Percentiles rank a stretch among this genome's conserved stretches.
phyloP scores from a whole-genome alignment of 2,113 vertebrate genomes.

The Romanogobio albipinnatus region DNA sequence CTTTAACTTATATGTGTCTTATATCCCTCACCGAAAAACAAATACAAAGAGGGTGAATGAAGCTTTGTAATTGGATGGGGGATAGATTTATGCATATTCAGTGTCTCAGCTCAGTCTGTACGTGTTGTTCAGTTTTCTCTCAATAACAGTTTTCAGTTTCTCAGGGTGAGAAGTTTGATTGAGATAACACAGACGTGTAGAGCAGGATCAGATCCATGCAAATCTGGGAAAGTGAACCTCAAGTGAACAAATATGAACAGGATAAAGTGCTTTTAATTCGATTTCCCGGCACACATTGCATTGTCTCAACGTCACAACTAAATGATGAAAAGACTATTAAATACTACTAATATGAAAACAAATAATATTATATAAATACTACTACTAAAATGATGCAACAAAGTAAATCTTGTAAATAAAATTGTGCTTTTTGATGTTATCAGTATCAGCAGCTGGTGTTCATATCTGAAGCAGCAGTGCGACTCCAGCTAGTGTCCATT shows the following conservation, averaged over 20 bases:
- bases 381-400: too few relatives aligned
- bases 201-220: not conserved
- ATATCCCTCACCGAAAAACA: not conserved
- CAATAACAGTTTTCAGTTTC: conserved; percentile 63
- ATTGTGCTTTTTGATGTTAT: too few relatives aligned
- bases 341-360: too few relatives aligned
- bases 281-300: not conserved
- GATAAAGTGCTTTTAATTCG: conserved; percentile 1
- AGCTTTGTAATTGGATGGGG: conserved; percentile 58
- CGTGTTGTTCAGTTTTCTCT: conserved; percentile 50
- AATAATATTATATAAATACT: too few relatives aligned
- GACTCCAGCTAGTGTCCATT: too few relatives aligned
- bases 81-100: conserved; percentile 52
- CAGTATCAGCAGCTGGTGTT: too few relatives aligned
- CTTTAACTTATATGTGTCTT: not conserved
- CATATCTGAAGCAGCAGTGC: too few relatives aligned
- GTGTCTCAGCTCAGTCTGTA: conserved; percentile 42
- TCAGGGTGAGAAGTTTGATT: not conserved
- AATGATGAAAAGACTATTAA: too few relatives aligned
- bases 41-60: conserved; percentile 2
- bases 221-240: not conserved
- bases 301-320: too few relatives aligned
- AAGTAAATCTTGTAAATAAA: too few relatives aligned
- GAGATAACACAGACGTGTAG: not conserved
- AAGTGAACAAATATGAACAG: not conserved